These are phyloP conservation scores for Leucoraja ocellata DNA, from an alignment of 2,797 vertebrate species.

Conservation along the genomic window DNA sequence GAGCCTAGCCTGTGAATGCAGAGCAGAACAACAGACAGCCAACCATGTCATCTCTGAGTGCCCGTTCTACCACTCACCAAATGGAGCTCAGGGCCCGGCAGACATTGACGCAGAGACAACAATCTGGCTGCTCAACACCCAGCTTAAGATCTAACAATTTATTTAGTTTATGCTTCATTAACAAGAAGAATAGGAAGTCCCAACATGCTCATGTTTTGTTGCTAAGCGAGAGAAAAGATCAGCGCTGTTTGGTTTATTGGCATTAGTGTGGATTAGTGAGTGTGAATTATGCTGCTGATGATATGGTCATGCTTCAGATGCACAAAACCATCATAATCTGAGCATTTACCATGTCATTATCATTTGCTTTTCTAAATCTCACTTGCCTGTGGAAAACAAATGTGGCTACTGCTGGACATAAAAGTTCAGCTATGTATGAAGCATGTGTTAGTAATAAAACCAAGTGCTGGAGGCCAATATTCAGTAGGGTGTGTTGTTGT, in stretches of 20 bases:
- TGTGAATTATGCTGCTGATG: not conserved
- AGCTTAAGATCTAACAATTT: no score
- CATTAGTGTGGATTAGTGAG: not conserved
- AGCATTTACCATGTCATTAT: not conserved
- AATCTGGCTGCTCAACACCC: no score
- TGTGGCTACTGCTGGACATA: not conserved
- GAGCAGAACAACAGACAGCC: no score
- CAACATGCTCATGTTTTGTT: not conserved
- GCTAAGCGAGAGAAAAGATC: not conserved
- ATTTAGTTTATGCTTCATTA: no score
- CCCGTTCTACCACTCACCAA: no score
- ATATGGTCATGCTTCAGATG: not conserved
- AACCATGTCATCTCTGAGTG: no score
- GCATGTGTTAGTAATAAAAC: not conserved
- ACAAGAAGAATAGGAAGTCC: no score
- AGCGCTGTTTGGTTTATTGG: not conserved
- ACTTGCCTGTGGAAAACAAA: not conserved
- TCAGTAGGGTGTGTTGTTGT: not conserved
- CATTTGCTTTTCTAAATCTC: not conserved
- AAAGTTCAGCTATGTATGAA: not conserved
- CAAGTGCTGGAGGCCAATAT: no score
- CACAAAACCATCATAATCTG: not conserved
- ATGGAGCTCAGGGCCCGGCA: no score
- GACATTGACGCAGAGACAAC: no score
- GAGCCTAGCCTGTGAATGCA: no score